A percentile compares a stretch with the other conserved stretches of the same genome.
Conservation (phyloP, 2,888 invertebrate species). For the Ganaspis brasiliensis region DNA sequence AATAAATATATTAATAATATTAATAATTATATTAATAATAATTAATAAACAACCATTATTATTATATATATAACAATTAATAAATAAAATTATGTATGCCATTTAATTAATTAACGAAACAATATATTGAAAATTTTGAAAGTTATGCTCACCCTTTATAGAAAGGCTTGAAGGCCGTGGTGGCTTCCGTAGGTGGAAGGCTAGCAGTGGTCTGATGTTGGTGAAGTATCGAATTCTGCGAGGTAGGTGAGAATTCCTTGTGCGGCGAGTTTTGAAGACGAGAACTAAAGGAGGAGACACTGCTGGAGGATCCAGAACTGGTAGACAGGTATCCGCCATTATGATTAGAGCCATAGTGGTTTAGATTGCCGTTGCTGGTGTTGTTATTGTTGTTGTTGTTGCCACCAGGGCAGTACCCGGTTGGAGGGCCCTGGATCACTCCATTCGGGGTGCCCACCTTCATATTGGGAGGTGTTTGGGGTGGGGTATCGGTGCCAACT, state of each 20-base stretch:
- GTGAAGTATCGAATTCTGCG: conserved; percentile 77
- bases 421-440: conserved; percentile 81
- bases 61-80: too few relatives aligned
- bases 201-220: conserved; percentile 78
- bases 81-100: too few relatives aligned
- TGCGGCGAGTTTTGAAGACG: conserved; percentile 80
- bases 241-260: conserved; percentile 77
- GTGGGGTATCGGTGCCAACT: conserved; percentile 93
- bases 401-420: conserved; percentile 87
- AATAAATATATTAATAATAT: too few relatives aligned
- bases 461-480: conserved; percentile 97
- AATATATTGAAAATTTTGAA: too few relatives aligned
- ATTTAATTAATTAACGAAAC: too few relatives aligned
- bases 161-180: conserved; percentile 92
- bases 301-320: conserved; percentile 83
- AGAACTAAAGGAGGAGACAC: conserved; percentile 81
- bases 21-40: too few relatives aligned
- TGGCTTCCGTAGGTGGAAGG: conserved; percentile 77
- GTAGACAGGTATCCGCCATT: conserved; percentile 81
- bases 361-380: conserved; percentile 65
- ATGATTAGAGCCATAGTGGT: conserved; percentile 72
- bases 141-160: conserved; percentile 90
- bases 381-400: conserved; percentile 76
- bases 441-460: conserved; percentile 88
- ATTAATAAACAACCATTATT: too few relatives aligned